These are phyloP conservation scores for Lepidochitona cinerea DNA, from an alignment of 2,888 invertebrate species.

Conservation along the genomic window DNA sequence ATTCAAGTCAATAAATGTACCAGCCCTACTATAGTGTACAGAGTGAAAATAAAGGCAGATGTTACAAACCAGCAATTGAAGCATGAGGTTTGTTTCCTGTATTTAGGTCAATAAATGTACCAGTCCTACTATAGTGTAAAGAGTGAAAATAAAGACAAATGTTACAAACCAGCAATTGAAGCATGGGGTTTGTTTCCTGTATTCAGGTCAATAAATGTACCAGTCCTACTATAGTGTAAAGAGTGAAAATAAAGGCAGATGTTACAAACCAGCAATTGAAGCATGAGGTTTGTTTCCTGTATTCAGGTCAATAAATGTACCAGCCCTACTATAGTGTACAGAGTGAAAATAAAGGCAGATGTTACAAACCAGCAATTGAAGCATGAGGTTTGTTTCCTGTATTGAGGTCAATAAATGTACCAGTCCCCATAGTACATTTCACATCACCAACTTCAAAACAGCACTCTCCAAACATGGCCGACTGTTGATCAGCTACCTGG, in stretches of 20 bases:
- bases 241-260: too few species aligned
- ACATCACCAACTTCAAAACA: conserved; percentile 90
- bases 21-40: too few species aligned
- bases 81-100: conserved; percentile 78
- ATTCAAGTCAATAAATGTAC: too few species aligned
- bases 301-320: conserved; percentile 65
- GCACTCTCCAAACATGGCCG: conserved; percentile 91
- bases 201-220: too few species aligned
- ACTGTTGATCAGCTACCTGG: conserved; percentile 91
- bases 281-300: conserved; percentile 78
- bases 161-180: too few species aligned
- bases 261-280: conserved; percentile 84
- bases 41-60: too few species aligned
- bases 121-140: too few species aligned
- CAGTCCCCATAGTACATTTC: conserved; percentile 87
- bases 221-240: too few species aligned
- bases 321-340: too few species aligned
- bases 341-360: too few species aligned
- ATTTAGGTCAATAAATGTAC: conserved; percentile 65
- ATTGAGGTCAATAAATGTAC: conserved; percentile 65
- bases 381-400: conserved; percentile 78
- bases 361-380: conserved; percentile 84
- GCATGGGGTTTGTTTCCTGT: too few species aligned
- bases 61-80: conserved; percentile 84
- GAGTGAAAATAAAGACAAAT: too few species aligned